Percentiles rank a stretch among this genome's conserved stretches.
Evolutionary conservation across 2,797 vertebrate genomes (phyloP).

Genomic region (Chaetophractus vellerosus): DNA sequence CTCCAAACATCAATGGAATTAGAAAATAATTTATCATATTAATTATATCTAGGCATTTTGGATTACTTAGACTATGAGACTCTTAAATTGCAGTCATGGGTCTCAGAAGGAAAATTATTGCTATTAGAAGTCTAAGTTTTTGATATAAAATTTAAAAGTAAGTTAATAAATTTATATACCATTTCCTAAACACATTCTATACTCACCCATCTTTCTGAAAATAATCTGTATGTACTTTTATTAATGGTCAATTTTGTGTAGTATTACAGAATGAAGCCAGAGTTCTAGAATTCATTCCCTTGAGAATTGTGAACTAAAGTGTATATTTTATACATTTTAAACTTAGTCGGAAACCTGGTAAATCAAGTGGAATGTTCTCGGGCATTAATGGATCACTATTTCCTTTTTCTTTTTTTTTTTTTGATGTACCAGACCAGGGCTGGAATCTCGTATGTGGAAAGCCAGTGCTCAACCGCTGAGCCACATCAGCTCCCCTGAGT

Average conservation of each 20-base stretch:
- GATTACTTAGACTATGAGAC: constrained; percentile 12
- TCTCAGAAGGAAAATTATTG: background rate
- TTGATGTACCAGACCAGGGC: no score
- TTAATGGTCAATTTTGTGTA: background rate
- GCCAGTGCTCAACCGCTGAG: no score
- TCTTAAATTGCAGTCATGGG: constrained; percentile 5
- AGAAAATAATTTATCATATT: constrained; percentile 28
- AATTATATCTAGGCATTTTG: background rate
- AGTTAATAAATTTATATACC: background rate
- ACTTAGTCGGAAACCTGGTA: background rate
- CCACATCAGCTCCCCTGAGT: no score
- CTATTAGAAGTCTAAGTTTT: constrained; percentile 32
- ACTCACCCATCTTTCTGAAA: constrained; percentile 44
- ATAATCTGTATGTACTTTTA: background rate
- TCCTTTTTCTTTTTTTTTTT: background rate
- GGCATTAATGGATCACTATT: no score
- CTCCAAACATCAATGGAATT: background rate
- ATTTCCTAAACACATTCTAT: constrained; percentile 26
- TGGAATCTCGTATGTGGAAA: no score
- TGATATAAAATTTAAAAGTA: background rate
- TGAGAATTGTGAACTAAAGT: background rate
- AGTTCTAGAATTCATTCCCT: background rate
- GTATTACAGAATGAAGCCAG: background rate
- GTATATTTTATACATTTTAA: background rate
- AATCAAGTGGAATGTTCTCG: no score